Evolutionary conservation across 2,113 vertebrate genomes (phyloP), one percentile per base, ranked within the genome.

Genomic region (Phoxinus phoxinus): DNA sequence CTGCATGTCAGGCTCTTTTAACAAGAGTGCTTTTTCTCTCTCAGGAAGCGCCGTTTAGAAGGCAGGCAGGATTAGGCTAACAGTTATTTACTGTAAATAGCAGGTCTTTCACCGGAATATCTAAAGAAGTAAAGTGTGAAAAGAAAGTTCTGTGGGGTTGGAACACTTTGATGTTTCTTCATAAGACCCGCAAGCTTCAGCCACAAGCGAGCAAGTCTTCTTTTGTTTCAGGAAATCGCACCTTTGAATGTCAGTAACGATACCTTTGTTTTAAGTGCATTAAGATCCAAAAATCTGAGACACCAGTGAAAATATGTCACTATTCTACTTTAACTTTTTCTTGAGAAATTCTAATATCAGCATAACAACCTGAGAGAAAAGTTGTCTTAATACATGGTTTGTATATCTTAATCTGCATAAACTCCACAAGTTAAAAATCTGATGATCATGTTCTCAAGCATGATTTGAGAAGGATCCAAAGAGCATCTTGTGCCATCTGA

Each of bases 21-120:
- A 3, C 12, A 74, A 71, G 21, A 41, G 67, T 71, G 59, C 27
- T 77, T 41, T 84, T 46, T 56, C 63, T 37, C 83, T 48, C n/a
- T n/a, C 32, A 46, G 37, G 25, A 61, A 80, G 3, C n/a, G 44
- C 5, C 56, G 21, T 10, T 17, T 23, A 30, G 78, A 46, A 61
- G 65, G 23, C n/a, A 80, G 78, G 15, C n/a, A 41, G 37, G 23
- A 59, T 59, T 25, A 10, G 41, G n/a, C 17, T 81, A 32, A 21
- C 59, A 69, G 19, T 69, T 51, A 82, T 82, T 82, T 53, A 82
- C 80, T 51, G 63, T 82, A 44, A 81, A 48, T 23, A 81, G 25
- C 80, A 32, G 41, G 78, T 48, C 44, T 82, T 69, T 67, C 59
- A n/a, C 21, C 1, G 21, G 69, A 69, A 32, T 63, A 69, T 27